Evolutionary conservation across 2,888 invertebrate species (phyloP), one percentile per base, ranked within the genome.

Genomic region (Diabrotica balteata): DNA sequence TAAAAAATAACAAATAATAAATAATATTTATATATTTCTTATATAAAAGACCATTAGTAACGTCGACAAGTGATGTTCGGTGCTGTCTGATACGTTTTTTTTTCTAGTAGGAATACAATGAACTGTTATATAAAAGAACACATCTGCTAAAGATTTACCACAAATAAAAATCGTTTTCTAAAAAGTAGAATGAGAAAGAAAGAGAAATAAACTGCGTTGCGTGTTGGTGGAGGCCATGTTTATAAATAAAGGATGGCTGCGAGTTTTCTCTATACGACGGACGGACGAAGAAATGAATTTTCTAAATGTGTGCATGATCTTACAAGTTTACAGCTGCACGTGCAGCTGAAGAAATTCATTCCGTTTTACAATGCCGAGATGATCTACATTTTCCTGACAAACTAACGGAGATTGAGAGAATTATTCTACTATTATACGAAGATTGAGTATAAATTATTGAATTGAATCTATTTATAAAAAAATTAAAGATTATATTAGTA

Each of bases 301-400:
- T 62, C 66, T 63, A 63, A 55, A 69, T 63, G 66, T 69, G 66
- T 66, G 66, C 69, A 69, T 69, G 69, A 62, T 63, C 59, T 66
- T 59, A 46, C 61, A 63, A 69, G 62, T 69, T 69, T 58, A 65
- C 67, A 67, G 67, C 32, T 46, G 46, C 67, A 67, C 67, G 67
- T 67, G 62, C 44, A 59, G 45, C 57, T 22, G 52, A 62, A 52
- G 62, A 62, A 61, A 62, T 58, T 49, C 44, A 50, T 44, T 51
- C 65, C 52, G 57, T 22, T 44, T 63, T 63, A 44, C 17, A 63
- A 51, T 55, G 32, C 17, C 44, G 46, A 59, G 50, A 59, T 52
- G 52, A 64, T 59, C 46, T 32, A 64, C 32, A 64, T 52, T 58
- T 64, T 58, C 64, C 42, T 17, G 8, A 22, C 52, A 32, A 17